A percentile compares a stretch with the other conserved stretches of the same genome.
These are phyloP conservation scores for Drosophila parvula DNA, from an alignment of 1,140 invertebrate genomes.

Conservation along the genomic window DNA sequence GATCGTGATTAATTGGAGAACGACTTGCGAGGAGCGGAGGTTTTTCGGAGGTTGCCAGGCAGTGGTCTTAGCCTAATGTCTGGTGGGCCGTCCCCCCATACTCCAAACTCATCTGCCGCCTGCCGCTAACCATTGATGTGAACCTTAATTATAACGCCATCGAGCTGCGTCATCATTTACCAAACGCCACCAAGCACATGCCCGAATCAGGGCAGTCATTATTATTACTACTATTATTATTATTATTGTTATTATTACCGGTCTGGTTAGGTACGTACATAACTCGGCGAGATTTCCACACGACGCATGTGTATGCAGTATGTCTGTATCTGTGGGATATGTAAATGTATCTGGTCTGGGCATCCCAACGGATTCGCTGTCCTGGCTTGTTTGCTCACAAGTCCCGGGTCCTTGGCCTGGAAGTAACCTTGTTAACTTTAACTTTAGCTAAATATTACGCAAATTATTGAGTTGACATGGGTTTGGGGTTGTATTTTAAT, in stretches of 20 bases:
- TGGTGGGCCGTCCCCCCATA: background rate
- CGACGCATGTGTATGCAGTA: background rate
- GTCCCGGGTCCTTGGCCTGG: background rate
- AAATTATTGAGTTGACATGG: slow-evolving; percentile 6
- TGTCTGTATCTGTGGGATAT: background rate
- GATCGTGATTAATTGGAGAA: slow-evolving; percentile 67
- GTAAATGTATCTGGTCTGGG: background rate
- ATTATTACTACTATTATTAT: slow-evolving; percentile 42
- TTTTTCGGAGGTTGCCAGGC: slow-evolving; percentile 27
- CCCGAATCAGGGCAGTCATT: slow-evolving; percentile 56
- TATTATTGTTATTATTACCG: slow-evolving; percentile 18
- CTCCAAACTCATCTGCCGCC: slow-evolving; percentile 13
- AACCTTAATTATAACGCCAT: slow-evolving; percentile 80
- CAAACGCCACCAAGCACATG: slow-evolving; percentile 50
- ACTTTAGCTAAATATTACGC: background rate
- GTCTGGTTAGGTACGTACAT: slow-evolving; percentile 13
- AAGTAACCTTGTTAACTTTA: background rate
- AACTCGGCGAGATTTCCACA: slow-evolving; percentile 12
- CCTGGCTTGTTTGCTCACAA: background rate
- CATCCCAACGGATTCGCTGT: slow-evolving; percentile 2
- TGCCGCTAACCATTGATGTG: slow-evolving; percentile 50
- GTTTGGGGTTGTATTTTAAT: background rate
- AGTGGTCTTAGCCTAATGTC: slow-evolving; percentile 57
- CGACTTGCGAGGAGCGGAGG: slow-evolving; percentile 10
- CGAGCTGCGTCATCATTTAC: slow-evolving; percentile 75